phyloP scores from a whole-genome alignment of 2,113 vertebrate genomes.

The Hydrolagus affinis region DNA sequence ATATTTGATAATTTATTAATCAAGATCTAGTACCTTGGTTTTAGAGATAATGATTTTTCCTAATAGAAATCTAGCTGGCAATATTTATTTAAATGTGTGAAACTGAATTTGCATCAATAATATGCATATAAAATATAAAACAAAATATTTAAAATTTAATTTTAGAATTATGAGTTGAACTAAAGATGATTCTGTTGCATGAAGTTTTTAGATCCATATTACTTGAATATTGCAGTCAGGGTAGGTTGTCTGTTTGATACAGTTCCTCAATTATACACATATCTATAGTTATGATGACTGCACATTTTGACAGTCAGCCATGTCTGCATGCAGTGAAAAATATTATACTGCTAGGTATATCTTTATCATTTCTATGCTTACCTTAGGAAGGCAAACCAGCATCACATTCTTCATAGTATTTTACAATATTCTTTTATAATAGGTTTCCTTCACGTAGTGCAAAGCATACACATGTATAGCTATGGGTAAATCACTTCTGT shows the following conservation, averaged over 20 bases:
- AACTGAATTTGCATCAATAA: neutral
- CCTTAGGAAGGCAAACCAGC: neutral
- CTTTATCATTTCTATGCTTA: neutral
- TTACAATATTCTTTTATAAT: neutral
- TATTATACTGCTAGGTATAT: neutral
- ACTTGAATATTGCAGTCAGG: neutral
- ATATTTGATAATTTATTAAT: too few species aligned
- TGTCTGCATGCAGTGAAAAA: neutral
- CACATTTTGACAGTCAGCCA: neutral
- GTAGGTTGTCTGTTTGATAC: too few species aligned
- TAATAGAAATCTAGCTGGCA: neutral
- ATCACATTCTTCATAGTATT: too few species aligned
- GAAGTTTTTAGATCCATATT: neutral
- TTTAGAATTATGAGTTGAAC: neutral
- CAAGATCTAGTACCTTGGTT: too few species aligned
- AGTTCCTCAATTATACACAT: neutral
- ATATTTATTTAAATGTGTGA: neutral
- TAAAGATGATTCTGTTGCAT: neutral
- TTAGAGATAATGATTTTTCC: neutral
- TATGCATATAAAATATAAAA: too few species aligned
- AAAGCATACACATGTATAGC: too few species aligned
- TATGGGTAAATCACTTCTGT: too few species aligned
- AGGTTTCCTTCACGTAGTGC: neutral
- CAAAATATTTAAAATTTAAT: neutral
- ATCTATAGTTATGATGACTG: neutral